Conservation (phyloP, 2,797 vertebrate species). For the Hirundo rustica region DNA sequence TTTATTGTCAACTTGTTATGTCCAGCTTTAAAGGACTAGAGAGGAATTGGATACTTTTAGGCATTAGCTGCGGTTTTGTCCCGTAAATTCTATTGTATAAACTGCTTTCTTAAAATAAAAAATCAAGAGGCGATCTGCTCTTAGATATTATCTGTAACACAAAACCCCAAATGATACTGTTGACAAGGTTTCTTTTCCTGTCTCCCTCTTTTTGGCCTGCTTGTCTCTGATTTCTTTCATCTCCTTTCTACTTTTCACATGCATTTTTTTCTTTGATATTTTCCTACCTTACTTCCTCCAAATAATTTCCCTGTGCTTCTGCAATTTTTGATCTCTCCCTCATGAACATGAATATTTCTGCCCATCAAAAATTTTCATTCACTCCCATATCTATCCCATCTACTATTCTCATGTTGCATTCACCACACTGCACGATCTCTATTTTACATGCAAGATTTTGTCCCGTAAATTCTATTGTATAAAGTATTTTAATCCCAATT, state of each 20-base stretch:
- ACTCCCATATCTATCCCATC: not conserved
- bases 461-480: not conserved
- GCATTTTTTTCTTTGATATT: constrained; percentile 28
- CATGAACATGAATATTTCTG: not conserved
- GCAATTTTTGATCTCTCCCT: constrained; percentile 16
- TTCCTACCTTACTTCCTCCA: not conserved
- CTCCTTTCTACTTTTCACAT: not conserved
- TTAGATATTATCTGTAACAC: constrained; percentile 19
- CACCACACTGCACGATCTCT: not conserved
- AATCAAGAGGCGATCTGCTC: not conserved
- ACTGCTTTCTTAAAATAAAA: not conserved
- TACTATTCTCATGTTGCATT: not conserved
- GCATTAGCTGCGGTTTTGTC: not conserved
- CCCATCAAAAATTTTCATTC: not conserved
- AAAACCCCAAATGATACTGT: not conserved
- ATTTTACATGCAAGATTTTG: not conserved
- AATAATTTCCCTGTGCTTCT: not conserved
- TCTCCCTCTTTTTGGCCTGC: not conserved
- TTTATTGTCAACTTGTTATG: constrained; percentile 29
- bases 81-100: not conserved
- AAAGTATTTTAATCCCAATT: not conserved
- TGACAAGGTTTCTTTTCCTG: not conserved
- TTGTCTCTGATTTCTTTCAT: constrained; percentile 10
- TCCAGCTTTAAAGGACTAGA: constrained; percentile 11
- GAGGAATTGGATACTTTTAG: constrained; percentile 5